Evolutionary conservation across 1,140 invertebrate species (phyloP), one percentile per base, ranked within the genome.

Genomic region (Eumeta japonica): DNA sequence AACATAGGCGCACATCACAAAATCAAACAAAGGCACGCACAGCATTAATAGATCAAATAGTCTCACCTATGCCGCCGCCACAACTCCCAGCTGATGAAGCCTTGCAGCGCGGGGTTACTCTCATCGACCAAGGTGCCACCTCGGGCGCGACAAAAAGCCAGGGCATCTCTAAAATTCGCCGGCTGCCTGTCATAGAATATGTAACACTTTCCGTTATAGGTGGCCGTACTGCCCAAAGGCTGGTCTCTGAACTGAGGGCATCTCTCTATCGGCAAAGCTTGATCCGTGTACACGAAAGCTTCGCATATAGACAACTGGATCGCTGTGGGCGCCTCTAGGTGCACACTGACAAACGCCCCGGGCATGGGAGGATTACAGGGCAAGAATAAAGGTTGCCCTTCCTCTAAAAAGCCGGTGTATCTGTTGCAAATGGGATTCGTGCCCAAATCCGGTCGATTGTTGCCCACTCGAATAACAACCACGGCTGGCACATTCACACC

Each of bases 121-220:
- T 95, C 92, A 50, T 94, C 90, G 1, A 96, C 88, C 2, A 96
- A 68, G 0, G 88, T 89, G 1, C 92, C 91, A 12, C 81, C 88
- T 16, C 92, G 77, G 1, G 81, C 79, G 28, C 85, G 80, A 56
- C 92, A 96, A 58, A 92, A 92, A 0, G 82, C 74, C 7, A 91
- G 64, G 0, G 92, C 87, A 28, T 92, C 89, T 15, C 84, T 76
- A 64, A 95, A 93, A 43, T 81, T 84, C 43, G 88, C 62, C 0
- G 90, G 89, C 54, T 94, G 90, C 16, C 90, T 78, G 55, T 93
- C 92, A 71, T 95, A 94, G 74, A 96, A 97, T 42, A 94, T 91
- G 61, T 97, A 97, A 64, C 93, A 97, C 75, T 95, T 95, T 32
- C 92, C 92, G 58, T 95, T 95, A 70, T 96, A 97, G 0, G 92